Evolutionary conservation across 2,113 vertebrate genomes (phyloP), one percentile per base, ranked within the genome.

Genomic region (Passer domesticus): DNA sequence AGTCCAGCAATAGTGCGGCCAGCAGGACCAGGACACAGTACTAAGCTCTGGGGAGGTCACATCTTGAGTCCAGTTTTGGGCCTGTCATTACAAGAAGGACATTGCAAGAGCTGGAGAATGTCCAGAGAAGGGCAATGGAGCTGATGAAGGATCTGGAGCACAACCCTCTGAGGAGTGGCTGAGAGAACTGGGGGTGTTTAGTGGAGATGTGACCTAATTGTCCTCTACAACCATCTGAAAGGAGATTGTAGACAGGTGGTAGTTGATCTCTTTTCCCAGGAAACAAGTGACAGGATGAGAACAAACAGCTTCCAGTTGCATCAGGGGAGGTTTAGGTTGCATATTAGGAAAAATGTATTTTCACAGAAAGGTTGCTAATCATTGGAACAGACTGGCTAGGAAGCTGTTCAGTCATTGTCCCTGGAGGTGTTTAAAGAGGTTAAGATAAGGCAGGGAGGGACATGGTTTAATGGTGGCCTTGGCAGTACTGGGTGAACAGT

Each of bases 1-100:
- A 53, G 41, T 41, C 18, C 11, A 39, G 24, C 19, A 49, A 39
- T 1, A 53, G 10, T 13, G 25, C 43, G 25, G 25, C 31, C 59
- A 73, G 39, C 28, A 72, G 59, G n/a, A 44, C 11, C 6, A 68
- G 15, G 37, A 5, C 52, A 58, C 18, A 20, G 11, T 25, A 56
- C 15, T 56, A 0, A 0, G 23, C 30, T 22, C 18, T 12, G 27
- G 16, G 53, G 28, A 76, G 20, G 25, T 52, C 2, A 2, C 19
- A 50, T 6, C 16, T 30, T 31, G 21, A 35, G 15, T 13, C 12
- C 8, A 23, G 10, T 68, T 85, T 60, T 30, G 53, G 28, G 8
- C 13, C 11, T 13, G 18, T 73, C 59, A 44, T 31, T 68, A 11
- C 23, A 62, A 22, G 37, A 82, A 49, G 2, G 27, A 30, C 8